These are phyloP conservation scores for Rhagium mordax DNA, from an alignment of 2,888 invertebrate genomes.

Conservation along the genomic window DNA sequence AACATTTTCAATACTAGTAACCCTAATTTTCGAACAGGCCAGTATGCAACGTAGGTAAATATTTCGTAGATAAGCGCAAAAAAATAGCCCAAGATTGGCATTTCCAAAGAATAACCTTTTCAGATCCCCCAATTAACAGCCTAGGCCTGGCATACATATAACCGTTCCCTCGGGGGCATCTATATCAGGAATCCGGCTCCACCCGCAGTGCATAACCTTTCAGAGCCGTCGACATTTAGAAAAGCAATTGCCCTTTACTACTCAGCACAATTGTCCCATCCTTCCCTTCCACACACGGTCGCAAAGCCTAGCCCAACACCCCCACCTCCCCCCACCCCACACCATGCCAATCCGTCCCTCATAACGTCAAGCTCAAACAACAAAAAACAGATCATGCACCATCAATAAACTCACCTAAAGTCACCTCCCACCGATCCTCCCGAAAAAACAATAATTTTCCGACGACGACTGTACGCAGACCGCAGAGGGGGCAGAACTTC, in stretches of 20 bases:
- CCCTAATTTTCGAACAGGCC: too few relatives aligned
- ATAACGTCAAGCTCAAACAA: background rate
- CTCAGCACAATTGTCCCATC: background rate
- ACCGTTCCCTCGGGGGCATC: background rate
- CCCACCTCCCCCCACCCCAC: background rate
- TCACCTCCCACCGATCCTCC: background rate
- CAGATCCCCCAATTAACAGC: too few relatives aligned
- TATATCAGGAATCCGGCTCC: background rate
- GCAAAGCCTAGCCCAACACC: background rate
- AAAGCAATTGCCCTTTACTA: slow-evolving; percentile 6
- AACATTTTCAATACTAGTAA: too few relatives aligned
- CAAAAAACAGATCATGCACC: slow-evolving; percentile 20
- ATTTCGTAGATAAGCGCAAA: too few relatives aligned
- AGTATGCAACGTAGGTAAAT: too few relatives aligned
- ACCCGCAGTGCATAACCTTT: background rate
- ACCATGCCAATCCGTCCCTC: background rate
- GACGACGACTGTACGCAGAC: slow-evolving; percentile 9
- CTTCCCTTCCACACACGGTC: background rate
- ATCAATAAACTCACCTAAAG: slow-evolving; percentile 29
- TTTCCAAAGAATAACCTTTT: background rate
- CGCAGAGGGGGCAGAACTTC: slow-evolving; percentile 34
- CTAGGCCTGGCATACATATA: background rate
- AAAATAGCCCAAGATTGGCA: background rate
- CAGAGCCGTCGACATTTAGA: background rate
- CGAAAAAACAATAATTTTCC: background rate